Evolutionary conservation across 2,797 vertebrate genomes (phyloP), one percentile per base, ranked within the genome.

Genomic region (Manis pentadactyla): DNA sequence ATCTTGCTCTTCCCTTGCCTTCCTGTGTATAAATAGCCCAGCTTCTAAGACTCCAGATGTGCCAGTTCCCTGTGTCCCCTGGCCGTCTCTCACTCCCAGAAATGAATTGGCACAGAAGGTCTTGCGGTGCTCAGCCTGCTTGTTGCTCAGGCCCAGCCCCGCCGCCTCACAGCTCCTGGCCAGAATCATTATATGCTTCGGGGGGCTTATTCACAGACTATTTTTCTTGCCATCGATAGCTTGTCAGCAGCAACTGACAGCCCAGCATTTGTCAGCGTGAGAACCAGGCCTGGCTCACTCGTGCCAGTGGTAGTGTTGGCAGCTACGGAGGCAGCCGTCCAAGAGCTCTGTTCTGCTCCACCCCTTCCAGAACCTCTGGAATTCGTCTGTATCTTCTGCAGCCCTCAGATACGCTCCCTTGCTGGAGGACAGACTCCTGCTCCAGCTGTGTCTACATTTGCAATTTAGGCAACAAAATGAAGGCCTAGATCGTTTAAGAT

Each of bases 191-290:
- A 18, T 0, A 2, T 23, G 57, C 89, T 7, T 23, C 0, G 8
- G 61, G 95, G 64, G 46, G 37, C 49, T 92, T 59, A 71, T 11
- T 27, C 31, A 18, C 7, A 81, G 64, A 92, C 57, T 75, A 0
- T 79, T 93, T 95, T 95, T 69, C 74, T 42, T 84, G 95, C 42
- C 15, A 19, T 73, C 84, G 79, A 8, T 39, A 77, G 71, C 42
- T 95, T 82, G 63, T 90, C 87, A 83, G 85, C 31, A 90, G 42
- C 78, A 88, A 49, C 89, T 96, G 96, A 94, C 78, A 55, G 88
- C 91, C 87, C 57, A 12, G 96, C 96, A 75, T 95, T 94, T 77
- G 66, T 98, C 98, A 92, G 64, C 90, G 1, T 37, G 8, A 96
- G 97, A 8, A 1, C 49, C 21, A 34, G 92, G 79, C 92, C 51